These are phyloP conservation scores for Mechanitis messenoides DNA, from an alignment of 2,888 invertebrate genomes.

Conservation along the genomic window DNA sequence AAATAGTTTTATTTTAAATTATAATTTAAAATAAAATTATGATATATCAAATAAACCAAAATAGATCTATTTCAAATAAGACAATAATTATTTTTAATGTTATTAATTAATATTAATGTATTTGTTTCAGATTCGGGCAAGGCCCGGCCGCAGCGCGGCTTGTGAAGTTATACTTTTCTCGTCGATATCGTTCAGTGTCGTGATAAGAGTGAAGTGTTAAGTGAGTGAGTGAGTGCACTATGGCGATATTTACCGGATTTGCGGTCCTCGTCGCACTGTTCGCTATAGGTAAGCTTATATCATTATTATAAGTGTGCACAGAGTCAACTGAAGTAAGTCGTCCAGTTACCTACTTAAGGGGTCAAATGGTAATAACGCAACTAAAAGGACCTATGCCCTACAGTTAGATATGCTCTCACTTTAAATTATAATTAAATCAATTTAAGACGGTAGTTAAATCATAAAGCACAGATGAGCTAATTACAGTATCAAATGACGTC, in stretches of 20 bases:
- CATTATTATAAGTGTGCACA: background rate
- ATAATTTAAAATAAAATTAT: no score
- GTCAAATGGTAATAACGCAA: slow-evolving; percentile 1
- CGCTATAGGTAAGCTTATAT: slow-evolving; percentile 55
- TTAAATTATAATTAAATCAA: background rate
- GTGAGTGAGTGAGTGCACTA: slow-evolving; percentile 42
- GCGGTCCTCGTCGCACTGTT: slow-evolving; percentile 67
- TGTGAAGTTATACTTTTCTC: slow-evolving; percentile 40
- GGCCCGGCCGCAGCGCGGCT: slow-evolving; percentile 70
- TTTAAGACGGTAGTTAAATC: background rate
- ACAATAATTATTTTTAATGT: slow-evolving; percentile 1
- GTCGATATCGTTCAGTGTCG: slow-evolving; percentile 41
- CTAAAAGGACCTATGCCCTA: background rate
- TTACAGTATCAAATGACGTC: background rate
- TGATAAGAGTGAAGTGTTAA: slow-evolving; percentile 61
- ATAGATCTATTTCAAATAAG: background rate
- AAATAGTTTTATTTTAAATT: no score
- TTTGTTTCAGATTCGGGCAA: slow-evolving; percentile 68
- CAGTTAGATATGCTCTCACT: background rate
- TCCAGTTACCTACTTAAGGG: background rate
- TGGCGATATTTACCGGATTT: slow-evolving; percentile 54
- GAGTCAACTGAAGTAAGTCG: slow-evolving; percentile 4
- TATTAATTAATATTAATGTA: slow-evolving; percentile 20
- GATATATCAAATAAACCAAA: no score
- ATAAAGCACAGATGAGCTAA: background rate